Conservation (phyloP, 2,888 invertebrate species). For the Siphonodentalium dalli region DNA sequence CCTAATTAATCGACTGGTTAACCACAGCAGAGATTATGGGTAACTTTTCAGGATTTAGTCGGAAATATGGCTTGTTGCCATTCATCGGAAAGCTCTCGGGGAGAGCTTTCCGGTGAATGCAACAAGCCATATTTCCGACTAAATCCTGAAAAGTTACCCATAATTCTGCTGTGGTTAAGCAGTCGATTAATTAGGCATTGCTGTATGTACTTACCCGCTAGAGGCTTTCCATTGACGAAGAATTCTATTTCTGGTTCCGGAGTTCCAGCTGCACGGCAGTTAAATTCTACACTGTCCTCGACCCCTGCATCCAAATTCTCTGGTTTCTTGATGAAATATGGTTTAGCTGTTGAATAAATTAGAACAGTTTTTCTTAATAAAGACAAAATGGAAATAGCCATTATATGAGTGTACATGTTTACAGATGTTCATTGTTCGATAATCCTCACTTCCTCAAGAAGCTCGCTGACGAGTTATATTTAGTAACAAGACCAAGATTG, state of each 20-base stretch:
- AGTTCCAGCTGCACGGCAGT: slow-evolving; percentile 86
- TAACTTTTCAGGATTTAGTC: no score
- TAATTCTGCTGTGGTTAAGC: no score
- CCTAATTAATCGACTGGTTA: no score
- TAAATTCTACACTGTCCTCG: slow-evolving; percentile 85
- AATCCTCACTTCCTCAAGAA: background rate
- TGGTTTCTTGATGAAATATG: slow-evolving; percentile 90
- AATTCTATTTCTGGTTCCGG: slow-evolving; percentile 90
- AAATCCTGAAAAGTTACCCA: no score
- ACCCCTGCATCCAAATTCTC: slow-evolving; percentile 87
- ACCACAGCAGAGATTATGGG: no score
- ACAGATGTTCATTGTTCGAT: background rate
- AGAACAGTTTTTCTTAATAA: background rate
- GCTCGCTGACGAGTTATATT: no score
- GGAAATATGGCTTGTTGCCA: no score
- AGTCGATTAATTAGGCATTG: no score
- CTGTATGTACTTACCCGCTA: slow-evolving; percentile 55
- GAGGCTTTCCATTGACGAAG: slow-evolving; percentile 93
- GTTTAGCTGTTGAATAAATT: slow-evolving; percentile 67
- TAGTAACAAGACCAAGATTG: background rate
- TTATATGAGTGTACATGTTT: background rate
- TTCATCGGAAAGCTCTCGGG: no score
- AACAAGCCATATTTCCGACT: no score
- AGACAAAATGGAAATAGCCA: background rate
- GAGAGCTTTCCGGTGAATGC: no score